Evolutionary conservation across 1,140 invertebrate genomes (phyloP).

Genomic region (Euwallacea fornicatus): DNA sequence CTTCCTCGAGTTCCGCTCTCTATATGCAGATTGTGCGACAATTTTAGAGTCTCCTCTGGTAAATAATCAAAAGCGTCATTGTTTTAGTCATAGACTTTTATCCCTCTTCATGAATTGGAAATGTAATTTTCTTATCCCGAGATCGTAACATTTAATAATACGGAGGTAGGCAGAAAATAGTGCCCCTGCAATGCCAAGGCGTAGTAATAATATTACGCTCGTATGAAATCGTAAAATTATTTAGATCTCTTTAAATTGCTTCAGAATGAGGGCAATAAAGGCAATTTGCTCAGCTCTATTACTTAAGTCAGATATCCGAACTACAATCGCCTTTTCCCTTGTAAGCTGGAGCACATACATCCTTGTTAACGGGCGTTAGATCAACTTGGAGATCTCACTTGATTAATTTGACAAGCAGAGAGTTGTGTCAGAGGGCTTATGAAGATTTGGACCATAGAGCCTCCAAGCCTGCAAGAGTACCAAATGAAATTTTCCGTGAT

Average conservation of each 20-base stretch:
- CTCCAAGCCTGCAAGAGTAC: not conserved
- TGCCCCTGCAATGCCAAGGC: constrained; percentile 1
- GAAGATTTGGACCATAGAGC: constrained; percentile 1
- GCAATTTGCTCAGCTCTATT: not conserved
- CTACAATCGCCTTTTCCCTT: not conserved
- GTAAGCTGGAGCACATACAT: constrained; percentile 1
- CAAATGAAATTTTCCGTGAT: constrained; percentile 10
- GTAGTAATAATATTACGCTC: constrained; percentile 5
- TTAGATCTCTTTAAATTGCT: constrained; percentile 9
- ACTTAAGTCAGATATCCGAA: not conserved
- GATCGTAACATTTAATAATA: constrained; percentile 23
- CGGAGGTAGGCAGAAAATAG: constrained; percentile 8
- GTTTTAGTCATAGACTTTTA: constrained; percentile 12
- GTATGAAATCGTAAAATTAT: constrained; percentile 7
- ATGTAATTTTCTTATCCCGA: constrained; percentile 25
- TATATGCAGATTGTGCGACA: constrained; percentile 7
- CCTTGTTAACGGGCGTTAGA: constrained; percentile 3
- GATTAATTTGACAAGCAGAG: not conserved
- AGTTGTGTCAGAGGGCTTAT: not conserved
- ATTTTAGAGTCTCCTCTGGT: not conserved
- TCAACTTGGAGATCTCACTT: not conserved
- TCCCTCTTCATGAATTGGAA: constrained; percentile 24
- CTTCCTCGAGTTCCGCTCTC: not conserved
- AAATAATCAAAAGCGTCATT: not conserved
- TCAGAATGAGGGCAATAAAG: constrained; percentile 1